A percentile compares a stretch with the other conserved stretches of the same genome.
Evolutionary conservation across 2,113 vertebrate genomes (phyloP).

Genomic region (Clinocottus analis): DNA sequence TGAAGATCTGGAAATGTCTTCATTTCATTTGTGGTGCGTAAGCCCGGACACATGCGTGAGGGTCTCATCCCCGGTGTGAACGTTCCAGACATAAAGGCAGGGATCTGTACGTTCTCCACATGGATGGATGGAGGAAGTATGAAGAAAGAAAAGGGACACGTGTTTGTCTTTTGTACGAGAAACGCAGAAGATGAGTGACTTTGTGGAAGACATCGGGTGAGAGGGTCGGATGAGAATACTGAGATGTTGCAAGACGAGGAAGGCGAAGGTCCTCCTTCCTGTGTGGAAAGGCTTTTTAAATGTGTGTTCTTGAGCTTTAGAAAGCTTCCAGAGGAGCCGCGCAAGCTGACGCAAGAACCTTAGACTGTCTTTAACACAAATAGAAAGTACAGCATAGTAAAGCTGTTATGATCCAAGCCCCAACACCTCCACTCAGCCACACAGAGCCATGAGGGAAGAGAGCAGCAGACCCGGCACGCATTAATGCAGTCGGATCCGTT

Average conservation of each 20-base stretch:
- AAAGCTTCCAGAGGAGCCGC: neutral
- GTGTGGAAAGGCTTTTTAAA: constrained; percentile 13
- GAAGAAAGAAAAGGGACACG: too few species aligned
- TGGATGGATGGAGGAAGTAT: too few species aligned
- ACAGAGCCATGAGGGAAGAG: constrained; percentile 8
- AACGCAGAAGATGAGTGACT: too few species aligned
- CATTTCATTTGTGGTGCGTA: neutral
- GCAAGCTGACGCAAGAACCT: neutral
- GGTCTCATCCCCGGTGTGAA: too few species aligned
- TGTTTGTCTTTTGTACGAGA: too few species aligned
- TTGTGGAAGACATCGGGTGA: too few species aligned
- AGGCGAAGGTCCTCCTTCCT: constrained; percentile 3
- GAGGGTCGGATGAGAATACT: neutral
- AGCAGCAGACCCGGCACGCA: neutral
- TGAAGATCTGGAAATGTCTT: neutral
- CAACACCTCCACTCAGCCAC: neutral
- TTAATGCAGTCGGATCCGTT: constrained; percentile 3
- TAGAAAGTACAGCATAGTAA: neutral
- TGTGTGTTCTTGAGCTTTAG: neutral
- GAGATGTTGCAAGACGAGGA: constrained; percentile 2
- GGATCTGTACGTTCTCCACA: too few species aligned
- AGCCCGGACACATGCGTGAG: constrained; percentile 2
- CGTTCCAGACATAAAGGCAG: too few species aligned
- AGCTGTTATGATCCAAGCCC: constrained; percentile 14
- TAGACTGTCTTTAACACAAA: neutral